These are phyloP conservation scores for Indicator indicator DNA, from an alignment of 2,113 vertebrate species.

Conservation along the genomic window DNA sequence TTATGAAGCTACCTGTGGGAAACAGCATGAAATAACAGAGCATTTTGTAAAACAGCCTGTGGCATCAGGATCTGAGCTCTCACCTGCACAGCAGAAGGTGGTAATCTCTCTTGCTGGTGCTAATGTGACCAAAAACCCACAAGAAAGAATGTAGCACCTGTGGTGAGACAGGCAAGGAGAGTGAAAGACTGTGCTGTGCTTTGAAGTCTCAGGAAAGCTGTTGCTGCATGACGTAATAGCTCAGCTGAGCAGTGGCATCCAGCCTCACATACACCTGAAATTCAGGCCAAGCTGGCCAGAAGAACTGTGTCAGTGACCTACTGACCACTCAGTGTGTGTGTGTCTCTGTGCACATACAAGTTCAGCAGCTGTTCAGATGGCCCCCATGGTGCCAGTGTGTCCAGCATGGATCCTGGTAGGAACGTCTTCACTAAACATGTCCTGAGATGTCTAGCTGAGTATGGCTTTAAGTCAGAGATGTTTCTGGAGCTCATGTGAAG, in stretches of 20 bases:
- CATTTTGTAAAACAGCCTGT: neutral
- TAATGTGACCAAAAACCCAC: neutral
- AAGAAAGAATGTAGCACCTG: neutral
- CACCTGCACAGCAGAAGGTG: neutral
- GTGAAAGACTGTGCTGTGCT: neutral
- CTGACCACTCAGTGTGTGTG: fast-evolving
- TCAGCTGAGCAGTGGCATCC: neutral
- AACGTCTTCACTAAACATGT: too few species aligned
- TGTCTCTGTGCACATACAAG: neutral
- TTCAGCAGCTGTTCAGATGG: neutral
- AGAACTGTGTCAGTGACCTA: neutral
- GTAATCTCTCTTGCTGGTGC: neutral
- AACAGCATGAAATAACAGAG: neutral
- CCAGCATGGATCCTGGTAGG: too few species aligned
- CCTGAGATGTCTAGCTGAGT: neutral
- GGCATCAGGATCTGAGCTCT: neutral
- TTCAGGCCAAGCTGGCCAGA: neutral
- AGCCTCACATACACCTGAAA: neutral
- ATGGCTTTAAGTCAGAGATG: neutral
- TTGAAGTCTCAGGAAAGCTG: neutral
- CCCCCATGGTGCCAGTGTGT: too few species aligned
- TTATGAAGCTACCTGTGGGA: neutral
- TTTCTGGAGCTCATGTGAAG: neutral
- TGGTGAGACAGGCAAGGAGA: neutral
- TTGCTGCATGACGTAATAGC: neutral